Base-by-base conservation (phyloP, 1,140 invertebrate species). In the Lasaia peninsularis region DNA sequence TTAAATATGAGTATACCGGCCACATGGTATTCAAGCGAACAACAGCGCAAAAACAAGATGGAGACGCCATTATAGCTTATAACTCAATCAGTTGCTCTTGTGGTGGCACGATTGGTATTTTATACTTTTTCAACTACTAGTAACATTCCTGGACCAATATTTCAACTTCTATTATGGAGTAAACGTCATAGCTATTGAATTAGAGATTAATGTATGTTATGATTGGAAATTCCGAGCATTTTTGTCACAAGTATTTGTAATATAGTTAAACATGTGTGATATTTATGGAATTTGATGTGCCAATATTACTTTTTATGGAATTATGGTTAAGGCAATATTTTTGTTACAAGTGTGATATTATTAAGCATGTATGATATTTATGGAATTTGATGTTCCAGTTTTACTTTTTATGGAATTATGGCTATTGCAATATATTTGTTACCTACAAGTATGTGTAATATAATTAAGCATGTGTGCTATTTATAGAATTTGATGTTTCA, bases 21-120 rank as follows among this genome's bases (percentile, higher is more conserved):
- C 70, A 80, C 69, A 81, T 80, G 73, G 77, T 71, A 85, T 82
- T 78, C 78, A 79, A 75, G 74, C 81, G 80, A 83, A 80, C 81
- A 86, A 83, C 78, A 65, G 65, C 71, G 78, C 81, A 85, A 85
- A 87, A 87, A 87, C 84, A 75, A 73, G 73, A 79, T 79, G 75
- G 73, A 77, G 74, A 78, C 72, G 78, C 78, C 77, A 83, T 86
- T 85, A 83, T 82, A 81, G 77, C 77, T 85, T 85, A 86, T 86
- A 86, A 86, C 83, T 87, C 83, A 85, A 87, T 87, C 80, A 85
- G 75, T 67, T 60, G 64, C 57, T 63, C 24, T 67, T 61, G 68
- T 66, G 72, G 64, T 65, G 72, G 67, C 66, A 62, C 71, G 72
- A 70, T 74, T 75, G 78, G 75, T 75, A 87, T 85, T 82, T 80